phyloP scores from a whole-genome alignment of 2,113 vertebrate genomes.

The Microtus pennsylvanicus region DNA sequence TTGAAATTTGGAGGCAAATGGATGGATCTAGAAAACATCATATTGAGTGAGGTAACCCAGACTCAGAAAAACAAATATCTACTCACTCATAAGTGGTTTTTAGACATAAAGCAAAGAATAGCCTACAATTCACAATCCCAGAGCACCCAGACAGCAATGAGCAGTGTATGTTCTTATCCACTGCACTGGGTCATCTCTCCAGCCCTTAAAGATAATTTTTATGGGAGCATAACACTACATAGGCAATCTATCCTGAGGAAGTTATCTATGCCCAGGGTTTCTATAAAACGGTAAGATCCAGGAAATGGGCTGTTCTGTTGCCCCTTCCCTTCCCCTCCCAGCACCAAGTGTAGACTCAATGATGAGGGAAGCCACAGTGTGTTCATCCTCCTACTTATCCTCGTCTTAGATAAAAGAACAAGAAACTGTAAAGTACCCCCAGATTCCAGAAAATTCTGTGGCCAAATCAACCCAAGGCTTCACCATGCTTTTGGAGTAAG shows the following conservation, averaged over 20 bases:
- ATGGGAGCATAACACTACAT: too few species aligned
- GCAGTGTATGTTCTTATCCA: background rate
- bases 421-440: background rate
- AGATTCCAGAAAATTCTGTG: background rate
- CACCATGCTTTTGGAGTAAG: background rate
- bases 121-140: too few species aligned
- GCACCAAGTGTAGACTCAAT: background rate
- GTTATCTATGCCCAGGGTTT: background rate
- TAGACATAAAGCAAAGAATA: too few species aligned
- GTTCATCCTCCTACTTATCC: too few species aligned
- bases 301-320: background rate
- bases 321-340: background rate
- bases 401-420: background rate
- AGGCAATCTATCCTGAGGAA: background rate
- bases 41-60: too few species aligned
- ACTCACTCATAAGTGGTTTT: too few species aligned
- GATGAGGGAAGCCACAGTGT: background rate
- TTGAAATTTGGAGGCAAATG: too few species aligned
- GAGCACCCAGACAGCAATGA: too few species aligned
- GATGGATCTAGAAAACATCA: too few species aligned
- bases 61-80: too few species aligned
- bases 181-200: background rate
- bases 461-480: background rate
- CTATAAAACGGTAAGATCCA: background rate
- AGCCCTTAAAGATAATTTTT: background rate